These are phyloP conservation scores for Patiria pectinifera DNA, from an alignment of 53 echinoderm and acorn worm species.

Conservation along the genomic window DNA sequence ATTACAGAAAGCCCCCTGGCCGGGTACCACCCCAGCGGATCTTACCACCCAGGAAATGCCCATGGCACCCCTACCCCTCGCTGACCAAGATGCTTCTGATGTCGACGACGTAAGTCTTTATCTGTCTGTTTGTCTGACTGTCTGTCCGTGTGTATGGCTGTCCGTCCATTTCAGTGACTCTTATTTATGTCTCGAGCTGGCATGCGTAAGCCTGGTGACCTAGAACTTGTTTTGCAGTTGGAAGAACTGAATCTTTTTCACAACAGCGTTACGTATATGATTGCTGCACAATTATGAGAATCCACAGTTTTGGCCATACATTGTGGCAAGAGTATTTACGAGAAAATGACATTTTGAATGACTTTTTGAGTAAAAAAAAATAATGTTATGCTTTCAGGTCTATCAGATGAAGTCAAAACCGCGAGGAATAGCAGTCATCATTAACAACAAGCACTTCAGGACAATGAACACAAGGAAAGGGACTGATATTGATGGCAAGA, in stretches of 20 bases:
- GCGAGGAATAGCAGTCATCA: slow-evolving; percentile 84
- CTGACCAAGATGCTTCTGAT: background rate
- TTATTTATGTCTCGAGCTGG: no score
- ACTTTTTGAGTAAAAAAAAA: background rate
- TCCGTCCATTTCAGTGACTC: background rate
- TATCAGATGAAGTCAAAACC: slow-evolving; percentile 86
- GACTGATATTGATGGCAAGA: slow-evolving; percentile 84
- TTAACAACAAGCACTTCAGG: slow-evolving; percentile 88
- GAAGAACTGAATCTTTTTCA: background rate
- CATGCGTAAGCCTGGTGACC: no score
- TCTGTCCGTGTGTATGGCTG: no score
- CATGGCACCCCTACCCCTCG: background rate
- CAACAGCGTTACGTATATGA: background rate
- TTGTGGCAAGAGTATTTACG: no score
- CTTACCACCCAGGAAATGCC: slow-evolving; percentile 18
- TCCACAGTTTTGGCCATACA: background rate
- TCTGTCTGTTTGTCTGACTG: background rate
- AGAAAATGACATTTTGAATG: background rate
- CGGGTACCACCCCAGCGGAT: slow-evolving; percentile 18
- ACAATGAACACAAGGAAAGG: slow-evolving; percentile 86
- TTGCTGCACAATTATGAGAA: background rate
- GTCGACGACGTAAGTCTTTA: slow-evolving; percentile 30
- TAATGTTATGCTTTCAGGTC: slow-evolving; percentile 63
- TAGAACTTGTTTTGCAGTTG: background rate
- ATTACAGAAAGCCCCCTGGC: background rate